These are phyloP conservation scores for Drosophila athabasca DNA, from an alignment of 1,140 invertebrate species.

Conservation along the genomic window DNA sequence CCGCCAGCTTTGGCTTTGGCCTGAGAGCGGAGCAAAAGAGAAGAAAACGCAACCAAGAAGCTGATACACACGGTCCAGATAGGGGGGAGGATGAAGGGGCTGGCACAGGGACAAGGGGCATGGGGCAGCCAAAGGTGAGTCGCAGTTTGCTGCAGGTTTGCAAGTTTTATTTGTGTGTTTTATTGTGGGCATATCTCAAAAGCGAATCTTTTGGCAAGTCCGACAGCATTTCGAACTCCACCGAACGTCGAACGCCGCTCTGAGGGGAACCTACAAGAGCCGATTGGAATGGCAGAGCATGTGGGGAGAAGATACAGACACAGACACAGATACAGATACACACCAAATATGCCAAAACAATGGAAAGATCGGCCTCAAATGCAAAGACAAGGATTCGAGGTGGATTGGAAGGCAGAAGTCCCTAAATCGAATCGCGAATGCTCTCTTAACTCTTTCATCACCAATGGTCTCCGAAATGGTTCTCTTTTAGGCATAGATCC, in stretches of 20 bases:
- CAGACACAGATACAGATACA: background rate
- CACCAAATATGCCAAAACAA: too few species aligned
- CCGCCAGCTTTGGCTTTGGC: constrained; percentile 23
- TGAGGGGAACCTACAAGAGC: constrained; percentile 23
- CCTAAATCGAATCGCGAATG: too few species aligned
- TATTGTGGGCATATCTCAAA: constrained; percentile 82
- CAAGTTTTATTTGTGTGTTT: constrained; percentile 81
- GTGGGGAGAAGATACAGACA: constrained; percentile 8
- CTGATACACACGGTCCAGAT: constrained; percentile 36
- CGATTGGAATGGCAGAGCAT: constrained; percentile 45
- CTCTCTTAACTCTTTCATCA: too few species aligned
- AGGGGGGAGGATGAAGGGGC: background rate
- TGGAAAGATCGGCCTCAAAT: too few species aligned
- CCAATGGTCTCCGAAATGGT: too few species aligned
- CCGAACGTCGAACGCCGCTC: constrained; percentile 18
- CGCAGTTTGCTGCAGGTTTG: constrained; percentile 73
- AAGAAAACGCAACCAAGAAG: constrained; percentile 64
- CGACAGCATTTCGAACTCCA: constrained; percentile 62
- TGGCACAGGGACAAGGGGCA: constrained; percentile 15
- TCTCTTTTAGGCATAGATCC: too few species aligned
- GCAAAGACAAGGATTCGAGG: too few species aligned
- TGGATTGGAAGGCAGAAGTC: too few species aligned
- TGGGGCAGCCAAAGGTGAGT: constrained; percentile 58
- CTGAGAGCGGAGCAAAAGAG: constrained; percentile 17
- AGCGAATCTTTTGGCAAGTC: constrained; percentile 72